These are phyloP conservation scores for Branchinecta sandiegonensis DNA, from an alignment of 2,888 invertebrate genomes.

Conservation along the genomic window DNA sequence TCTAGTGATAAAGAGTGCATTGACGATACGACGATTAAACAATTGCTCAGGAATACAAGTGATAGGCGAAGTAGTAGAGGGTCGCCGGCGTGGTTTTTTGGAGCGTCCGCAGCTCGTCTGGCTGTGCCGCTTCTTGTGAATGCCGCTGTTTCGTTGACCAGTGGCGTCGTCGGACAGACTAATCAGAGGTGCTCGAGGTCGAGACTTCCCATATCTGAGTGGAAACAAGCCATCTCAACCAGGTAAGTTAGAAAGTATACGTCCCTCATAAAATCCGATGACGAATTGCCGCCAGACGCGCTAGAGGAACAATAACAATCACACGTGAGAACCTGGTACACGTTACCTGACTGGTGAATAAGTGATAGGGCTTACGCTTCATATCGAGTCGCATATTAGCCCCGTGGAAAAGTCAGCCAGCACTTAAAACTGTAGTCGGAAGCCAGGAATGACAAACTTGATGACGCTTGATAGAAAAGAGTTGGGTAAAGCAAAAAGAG, in stretches of 20 bases:
- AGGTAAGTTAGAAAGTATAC: not conserved
- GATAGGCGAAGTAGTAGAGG: not conserved
- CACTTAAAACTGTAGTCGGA: too few species aligned
- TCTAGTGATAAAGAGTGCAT: conserved; percentile 8
- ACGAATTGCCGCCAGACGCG: too few species aligned
- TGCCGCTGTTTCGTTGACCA: not conserved
- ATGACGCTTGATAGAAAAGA: too few species aligned
- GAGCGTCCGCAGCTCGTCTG: not conserved
- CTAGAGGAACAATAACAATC: too few species aligned
- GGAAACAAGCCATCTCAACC: not conserved
- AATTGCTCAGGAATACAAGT: not conserved
- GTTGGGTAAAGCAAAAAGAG: too few species aligned
- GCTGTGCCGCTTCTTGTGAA: conserved; percentile 9
- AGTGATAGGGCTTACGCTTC: too few species aligned
- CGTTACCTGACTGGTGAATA: too few species aligned
- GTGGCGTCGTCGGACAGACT: not conserved
- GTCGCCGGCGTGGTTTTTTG: conserved; percentile 9
- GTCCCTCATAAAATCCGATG: too few species aligned
- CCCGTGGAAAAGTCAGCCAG: too few species aligned
- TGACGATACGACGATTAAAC: conserved; percentile 2
- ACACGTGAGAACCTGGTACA: too few species aligned
- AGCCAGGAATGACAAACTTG: too few species aligned
- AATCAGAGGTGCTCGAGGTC: conserved; percentile 8
- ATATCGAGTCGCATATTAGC: too few species aligned
- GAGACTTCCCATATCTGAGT: conserved; percentile 6